Conservation (phyloP, 2,113 vertebrate genomes). For the Proteles cristata region DNA sequence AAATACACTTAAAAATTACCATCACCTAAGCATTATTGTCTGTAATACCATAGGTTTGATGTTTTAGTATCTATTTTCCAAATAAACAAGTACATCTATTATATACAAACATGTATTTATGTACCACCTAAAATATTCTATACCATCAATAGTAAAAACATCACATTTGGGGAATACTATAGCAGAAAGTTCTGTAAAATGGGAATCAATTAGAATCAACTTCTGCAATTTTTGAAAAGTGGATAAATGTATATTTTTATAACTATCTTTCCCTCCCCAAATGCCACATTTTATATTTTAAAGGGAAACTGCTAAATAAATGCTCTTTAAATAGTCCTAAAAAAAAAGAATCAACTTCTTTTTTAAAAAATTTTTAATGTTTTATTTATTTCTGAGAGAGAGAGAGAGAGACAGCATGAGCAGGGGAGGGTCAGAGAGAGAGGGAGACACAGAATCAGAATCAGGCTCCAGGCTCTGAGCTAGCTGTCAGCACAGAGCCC, state of each 20-base stretch:
- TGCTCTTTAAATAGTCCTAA: constrained; percentile 73
- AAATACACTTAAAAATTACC: constrained; percentile 42
- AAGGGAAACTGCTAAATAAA: constrained; percentile 75
- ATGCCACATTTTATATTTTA: constrained; percentile 53
- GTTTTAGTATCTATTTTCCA: constrained; percentile 5
- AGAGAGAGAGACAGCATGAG: too few species aligned
- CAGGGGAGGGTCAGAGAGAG: too few species aligned
- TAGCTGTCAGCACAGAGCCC: too few species aligned
- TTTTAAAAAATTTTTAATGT: too few species aligned
- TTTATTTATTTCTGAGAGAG: too few species aligned
- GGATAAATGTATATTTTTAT: constrained; percentile 48
- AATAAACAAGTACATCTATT: not conserved
- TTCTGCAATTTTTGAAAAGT: constrained; percentile 25
- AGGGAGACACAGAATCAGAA: too few species aligned
- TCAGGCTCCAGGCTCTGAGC: too few species aligned
- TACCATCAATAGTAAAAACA: constrained; percentile 17
- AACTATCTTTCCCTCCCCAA: not conserved
- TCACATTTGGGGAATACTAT: not conserved
- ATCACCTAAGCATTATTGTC: not conserved
- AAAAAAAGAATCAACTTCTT: too few species aligned
- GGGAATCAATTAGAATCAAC: not conserved
- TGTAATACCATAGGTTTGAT: not conserved
- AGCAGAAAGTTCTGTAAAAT: constrained; percentile 4
- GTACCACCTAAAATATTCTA: not conserved
- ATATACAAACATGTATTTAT: not conserved